Percentiles rank a stretch among this genome's conserved stretches.
These are phyloP conservation scores for Alectura lathami DNA, from an alignment of 2,113 vertebrate species.

Conservation along the genomic window DNA sequence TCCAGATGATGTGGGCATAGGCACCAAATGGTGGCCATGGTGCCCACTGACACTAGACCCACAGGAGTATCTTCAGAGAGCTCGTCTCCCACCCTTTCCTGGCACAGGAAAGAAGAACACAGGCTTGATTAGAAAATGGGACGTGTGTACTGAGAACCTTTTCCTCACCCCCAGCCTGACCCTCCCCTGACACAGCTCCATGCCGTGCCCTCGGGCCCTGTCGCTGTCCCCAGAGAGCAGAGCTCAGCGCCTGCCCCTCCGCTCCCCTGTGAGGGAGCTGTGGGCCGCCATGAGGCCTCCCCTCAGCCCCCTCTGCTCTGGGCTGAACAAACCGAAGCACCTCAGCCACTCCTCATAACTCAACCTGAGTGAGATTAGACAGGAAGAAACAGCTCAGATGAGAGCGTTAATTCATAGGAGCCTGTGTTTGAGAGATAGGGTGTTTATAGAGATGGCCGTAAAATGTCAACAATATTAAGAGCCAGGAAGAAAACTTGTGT, in stretches of 20 bases:
- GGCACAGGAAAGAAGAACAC: background rate
- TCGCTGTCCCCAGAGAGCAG: too few species aligned
- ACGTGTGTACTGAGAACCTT: background rate
- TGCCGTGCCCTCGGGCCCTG: too few species aligned
- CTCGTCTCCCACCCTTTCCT: background rate
- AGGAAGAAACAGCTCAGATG: background rate
- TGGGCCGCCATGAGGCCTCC: too few species aligned
- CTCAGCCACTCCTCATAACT: too few species aligned
- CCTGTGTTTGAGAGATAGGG: background rate
- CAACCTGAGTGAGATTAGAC: rapidly evolving
- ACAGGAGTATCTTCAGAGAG: rapidly evolving
- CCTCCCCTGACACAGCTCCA: too few species aligned
- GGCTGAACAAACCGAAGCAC: too few species aligned
- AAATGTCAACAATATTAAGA: background rate
- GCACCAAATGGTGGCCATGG: rapidly evolving
- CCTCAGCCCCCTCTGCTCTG: too few species aligned
- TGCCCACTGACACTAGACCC: rapidly evolving
- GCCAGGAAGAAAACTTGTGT: background rate
- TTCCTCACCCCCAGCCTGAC: background rate
- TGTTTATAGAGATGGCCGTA: background rate
- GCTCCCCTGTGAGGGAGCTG: too few species aligned
- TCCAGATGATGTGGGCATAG: background rate
- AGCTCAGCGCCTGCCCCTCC: too few species aligned
- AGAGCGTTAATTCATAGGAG: background rate
- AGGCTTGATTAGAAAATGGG: background rate